Conservation (phyloP, 2,797 vertebrate species). For the Leptoclinus maculatus region DNA sequence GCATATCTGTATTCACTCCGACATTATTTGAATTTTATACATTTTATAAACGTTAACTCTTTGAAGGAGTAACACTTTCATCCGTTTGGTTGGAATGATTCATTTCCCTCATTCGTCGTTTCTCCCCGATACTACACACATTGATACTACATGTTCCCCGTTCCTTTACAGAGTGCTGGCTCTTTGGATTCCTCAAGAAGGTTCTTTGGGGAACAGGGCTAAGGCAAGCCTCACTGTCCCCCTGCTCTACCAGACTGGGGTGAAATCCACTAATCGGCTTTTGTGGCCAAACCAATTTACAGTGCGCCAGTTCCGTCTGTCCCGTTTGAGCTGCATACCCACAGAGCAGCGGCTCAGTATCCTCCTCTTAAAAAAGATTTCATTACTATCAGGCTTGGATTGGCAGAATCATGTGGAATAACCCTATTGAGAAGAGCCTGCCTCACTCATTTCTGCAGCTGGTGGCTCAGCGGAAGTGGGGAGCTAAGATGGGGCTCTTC, state of each 20-base stretch:
- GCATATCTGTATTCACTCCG: not conserved
- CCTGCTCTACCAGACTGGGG: slow-evolving; percentile 64
- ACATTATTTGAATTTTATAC: not conserved
- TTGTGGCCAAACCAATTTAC: slow-evolving; percentile 81
- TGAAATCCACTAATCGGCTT: slow-evolving; percentile 85
- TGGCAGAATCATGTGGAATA: slow-evolving; percentile 66
- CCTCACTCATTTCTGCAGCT: slow-evolving; percentile 67
- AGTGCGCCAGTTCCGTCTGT: slow-evolving; percentile 62
- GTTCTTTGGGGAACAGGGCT: slow-evolving; percentile 68
- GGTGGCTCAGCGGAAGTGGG: slow-evolving; percentile 70
- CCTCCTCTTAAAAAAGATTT: slow-evolving; percentile 65
- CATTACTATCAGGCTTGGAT: slow-evolving; percentile 64
- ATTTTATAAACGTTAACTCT: slow-evolving; percentile 40
- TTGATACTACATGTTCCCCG: slow-evolving; percentile 38
- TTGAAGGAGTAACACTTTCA: slow-evolving; percentile 44
- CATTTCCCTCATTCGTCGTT: slow-evolving; percentile 31
- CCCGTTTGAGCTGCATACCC: slow-evolving; percentile 63
- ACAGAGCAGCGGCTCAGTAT: slow-evolving; percentile 68
- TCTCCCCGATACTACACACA: slow-evolving; percentile 39
- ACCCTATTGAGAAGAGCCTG: slow-evolving; percentile 65
- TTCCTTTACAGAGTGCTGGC: slow-evolving; percentile 52
- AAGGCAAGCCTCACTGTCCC: slow-evolving; percentile 71
- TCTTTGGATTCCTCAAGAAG: slow-evolving; percentile 61
- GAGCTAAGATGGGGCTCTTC: slow-evolving; percentile 58
- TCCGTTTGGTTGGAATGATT: slow-evolving; percentile 40